A percentile compares a stretch with the other conserved stretches of the same genome.
Evolutionary conservation across 64 coral and sea anemone genomes (phyloP).

Genomic region (Acropora yongei): DNA sequence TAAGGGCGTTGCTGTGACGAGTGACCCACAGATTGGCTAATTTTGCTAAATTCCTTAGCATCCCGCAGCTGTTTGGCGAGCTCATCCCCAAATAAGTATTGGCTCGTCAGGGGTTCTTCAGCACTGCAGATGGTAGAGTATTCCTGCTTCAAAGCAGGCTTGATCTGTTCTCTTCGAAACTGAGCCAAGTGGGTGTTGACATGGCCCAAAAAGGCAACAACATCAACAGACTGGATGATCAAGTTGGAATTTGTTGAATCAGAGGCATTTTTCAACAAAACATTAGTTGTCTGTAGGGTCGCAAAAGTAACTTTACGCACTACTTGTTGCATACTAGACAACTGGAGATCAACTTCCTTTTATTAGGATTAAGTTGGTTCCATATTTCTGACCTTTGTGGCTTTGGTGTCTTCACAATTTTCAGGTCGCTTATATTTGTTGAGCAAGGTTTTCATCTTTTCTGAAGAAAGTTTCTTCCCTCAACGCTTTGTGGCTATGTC

Average conservation of each 20-base stretch:
- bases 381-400: too few species aligned
- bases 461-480: too few species aligned
- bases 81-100: conserved; percentile 41
- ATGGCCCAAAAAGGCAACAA: conserved; percentile 42
- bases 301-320: conserved; percentile 41
- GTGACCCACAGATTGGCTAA: background rate
- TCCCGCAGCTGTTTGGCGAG: background rate
- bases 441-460: too few species aligned
- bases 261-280: conserved; percentile 22
- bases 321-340: conserved; percentile 37
- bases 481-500: too few species aligned
- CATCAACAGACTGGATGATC: conserved; percentile 31
- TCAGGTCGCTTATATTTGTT: too few species aligned
- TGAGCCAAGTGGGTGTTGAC: conserved; percentile 39
- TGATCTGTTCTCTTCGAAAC: conserved; percentile 51
- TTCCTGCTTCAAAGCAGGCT: conserved; percentile 37
- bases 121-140: conserved; percentile 15
- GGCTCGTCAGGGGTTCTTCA: conserved; percentile 10
- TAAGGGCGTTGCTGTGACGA: background rate
- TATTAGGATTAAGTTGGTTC: too few species aligned
- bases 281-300: conserved; percentile 64
- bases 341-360: conserved; percentile 40
- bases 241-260: conserved; percentile 39
- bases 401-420: too few species aligned
- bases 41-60: background rate